Percentiles rank a stretch among this genome's conserved stretches.
Conservation (phyloP, 2,797 vertebrate species). For the Crax fasciolata region DNA sequence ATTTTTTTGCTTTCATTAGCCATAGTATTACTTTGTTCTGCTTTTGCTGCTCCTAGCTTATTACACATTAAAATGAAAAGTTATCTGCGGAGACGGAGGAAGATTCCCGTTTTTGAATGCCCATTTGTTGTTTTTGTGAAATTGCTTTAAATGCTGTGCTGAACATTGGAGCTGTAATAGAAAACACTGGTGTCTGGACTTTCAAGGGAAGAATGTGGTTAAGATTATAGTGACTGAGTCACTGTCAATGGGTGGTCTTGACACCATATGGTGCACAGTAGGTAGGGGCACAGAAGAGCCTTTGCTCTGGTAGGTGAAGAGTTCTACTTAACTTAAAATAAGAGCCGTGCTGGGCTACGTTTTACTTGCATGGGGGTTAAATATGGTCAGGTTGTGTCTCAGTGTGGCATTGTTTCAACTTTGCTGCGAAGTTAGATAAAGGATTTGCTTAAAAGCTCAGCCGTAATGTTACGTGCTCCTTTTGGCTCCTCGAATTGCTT, state of each 20-base stretch:
- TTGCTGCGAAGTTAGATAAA: neutral
- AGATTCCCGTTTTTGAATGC: neutral
- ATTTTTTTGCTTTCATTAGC: neutral
- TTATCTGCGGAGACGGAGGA: neutral
- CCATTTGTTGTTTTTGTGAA: neutral
- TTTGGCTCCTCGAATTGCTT: neutral
- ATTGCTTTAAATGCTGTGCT: constrained; percentile 20
- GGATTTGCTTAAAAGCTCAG: neutral
- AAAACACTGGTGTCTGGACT: constrained; percentile 45
- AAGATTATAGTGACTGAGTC: constrained; percentile 31
- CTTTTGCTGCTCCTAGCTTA: neutral
- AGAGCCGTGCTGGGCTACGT: fast-evolving
- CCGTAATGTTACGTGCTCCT: fast-evolving
- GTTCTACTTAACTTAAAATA: neutral
- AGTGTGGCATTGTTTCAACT: neutral
- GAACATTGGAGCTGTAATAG: constrained; percentile 29
- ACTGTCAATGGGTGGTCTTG: constrained; percentile 55
- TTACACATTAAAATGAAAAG: neutral
- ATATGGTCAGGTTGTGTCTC: neutral
- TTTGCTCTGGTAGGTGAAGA: neutral
- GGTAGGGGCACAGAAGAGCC: neutral
- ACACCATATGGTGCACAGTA: constrained; percentile 29
- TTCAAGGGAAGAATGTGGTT: constrained; percentile 59
- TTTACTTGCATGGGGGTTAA: neutral
- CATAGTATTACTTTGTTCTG: neutral